Conservation (phyloP, 2,888 invertebrate species). For the Acholoe squamosa region DNA sequence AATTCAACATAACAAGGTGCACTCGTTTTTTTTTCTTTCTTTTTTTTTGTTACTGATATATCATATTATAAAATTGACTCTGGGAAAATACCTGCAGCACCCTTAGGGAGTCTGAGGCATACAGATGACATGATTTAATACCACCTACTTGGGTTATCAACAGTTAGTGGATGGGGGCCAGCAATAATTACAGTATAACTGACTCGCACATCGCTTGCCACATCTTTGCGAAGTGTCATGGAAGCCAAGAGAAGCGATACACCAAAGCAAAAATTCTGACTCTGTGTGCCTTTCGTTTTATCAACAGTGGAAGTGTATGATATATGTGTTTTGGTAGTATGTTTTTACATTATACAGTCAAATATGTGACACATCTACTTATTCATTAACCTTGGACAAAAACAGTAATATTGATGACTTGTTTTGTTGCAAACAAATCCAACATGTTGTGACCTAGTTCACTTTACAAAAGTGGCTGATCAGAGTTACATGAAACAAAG, state of each 20-base stretch:
- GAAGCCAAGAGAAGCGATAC: constrained; percentile 11
- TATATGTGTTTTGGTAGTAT: background rate
- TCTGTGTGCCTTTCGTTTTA: background rate
- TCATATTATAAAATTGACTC: no score
- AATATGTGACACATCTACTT: background rate
- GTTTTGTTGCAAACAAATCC: background rate
- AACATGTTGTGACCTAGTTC: background rate
- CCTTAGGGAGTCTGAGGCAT: no score
- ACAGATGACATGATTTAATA: background rate
- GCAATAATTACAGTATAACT: background rate
- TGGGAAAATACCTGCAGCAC: no score
- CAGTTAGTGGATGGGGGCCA: constrained; percentile 6
- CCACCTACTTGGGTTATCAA: background rate
- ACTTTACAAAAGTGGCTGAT: background rate
- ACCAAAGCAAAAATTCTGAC: constrained; percentile 12
- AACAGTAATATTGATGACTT: background rate
- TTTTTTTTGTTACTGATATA: no score
- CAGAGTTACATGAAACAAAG: constrained; percentile 22
- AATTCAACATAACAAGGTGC: constrained; percentile 42
- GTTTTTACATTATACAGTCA: background rate
- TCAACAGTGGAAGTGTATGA: constrained; percentile 20
- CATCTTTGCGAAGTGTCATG: background rate
- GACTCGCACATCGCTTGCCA: background rate
- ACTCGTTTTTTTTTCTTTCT: background rate
- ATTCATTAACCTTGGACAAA: background rate